phyloP scores from a whole-genome alignment of 1,140 invertebrate genomes.

The Teleogryllus occipitalis region DNA sequence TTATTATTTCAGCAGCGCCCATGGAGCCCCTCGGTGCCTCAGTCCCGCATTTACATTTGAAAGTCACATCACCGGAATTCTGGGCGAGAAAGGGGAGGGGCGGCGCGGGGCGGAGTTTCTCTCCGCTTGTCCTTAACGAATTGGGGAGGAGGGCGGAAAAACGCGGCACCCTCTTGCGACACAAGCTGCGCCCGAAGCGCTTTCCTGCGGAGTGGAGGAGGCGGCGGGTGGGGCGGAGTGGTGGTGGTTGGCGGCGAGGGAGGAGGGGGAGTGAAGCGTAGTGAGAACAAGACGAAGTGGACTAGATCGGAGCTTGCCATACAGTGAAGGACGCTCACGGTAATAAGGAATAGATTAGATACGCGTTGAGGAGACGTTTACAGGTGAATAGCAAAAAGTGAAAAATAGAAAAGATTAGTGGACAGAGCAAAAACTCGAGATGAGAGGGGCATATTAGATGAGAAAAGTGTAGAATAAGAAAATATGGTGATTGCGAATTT shows the following conservation, averaged over 20 bases:
- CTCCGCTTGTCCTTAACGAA: constrained; percentile 3
- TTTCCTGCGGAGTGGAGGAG: not conserved
- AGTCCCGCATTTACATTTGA: not conserved
- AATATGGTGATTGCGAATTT: no score
- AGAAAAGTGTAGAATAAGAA: no score
- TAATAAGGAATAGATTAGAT: no score
- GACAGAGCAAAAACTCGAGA: no score
- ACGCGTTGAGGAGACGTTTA: no score
- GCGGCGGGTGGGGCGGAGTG: not conserved
- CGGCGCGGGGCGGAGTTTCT: not conserved
- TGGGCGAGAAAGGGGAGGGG: no score
- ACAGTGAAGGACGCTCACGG: no score
- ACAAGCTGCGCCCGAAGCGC: no score
- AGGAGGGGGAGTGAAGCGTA: not conserved
- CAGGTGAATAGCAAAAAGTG: no score
- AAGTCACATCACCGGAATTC: not conserved
- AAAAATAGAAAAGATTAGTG: no score
- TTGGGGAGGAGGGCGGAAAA: not conserved
- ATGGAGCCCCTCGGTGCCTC: not conserved
- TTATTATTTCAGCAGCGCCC: not conserved
- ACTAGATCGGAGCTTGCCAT: no score
- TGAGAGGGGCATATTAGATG: no score
- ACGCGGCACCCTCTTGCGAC: not conserved
- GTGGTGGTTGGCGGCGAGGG: not conserved
- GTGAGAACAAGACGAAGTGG: not conserved